Evolutionary conservation across 1,140 invertebrate genomes (phyloP), one percentile per base, ranked within the genome.

Genomic region (Ceratina japonica): DNA sequence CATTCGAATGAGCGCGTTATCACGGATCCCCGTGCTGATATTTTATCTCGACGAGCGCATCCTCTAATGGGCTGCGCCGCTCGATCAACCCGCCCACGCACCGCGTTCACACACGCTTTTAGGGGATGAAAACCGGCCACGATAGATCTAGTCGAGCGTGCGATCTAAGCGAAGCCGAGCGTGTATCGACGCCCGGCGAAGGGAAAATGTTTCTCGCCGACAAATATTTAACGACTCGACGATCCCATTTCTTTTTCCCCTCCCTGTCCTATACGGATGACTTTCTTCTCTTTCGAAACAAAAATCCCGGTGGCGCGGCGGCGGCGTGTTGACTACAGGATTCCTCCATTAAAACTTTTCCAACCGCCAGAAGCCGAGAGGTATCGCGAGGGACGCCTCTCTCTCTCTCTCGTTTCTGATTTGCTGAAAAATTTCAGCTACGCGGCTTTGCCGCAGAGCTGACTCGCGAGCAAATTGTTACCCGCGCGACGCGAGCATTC

Each of bases 1-100:
- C 84, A 82, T 84, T 73, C 70, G 51, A 59, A 83, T 85, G 80
- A 69, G 61, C 82, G 74, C 44, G 79, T 81, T 71, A 75, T 61
- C 64, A 20, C 20, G 58, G n/a, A 63, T 75, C 68, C 51, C 58
- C 18, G 51, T 15, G 13, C 15, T 3, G 75, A 73, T 73, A 76
- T 86, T 82, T 82, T 70, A 86, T 85, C 66, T 76, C 37, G 16
- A 1, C 2, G n/a, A 4, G 13, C 75, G 54, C 75, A 79, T 79
- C 27, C 44, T 59, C 24, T 82, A 86, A 85, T 85, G 72, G 72
- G n/a, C 65, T 64, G 44, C 61, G 18, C 49, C 52, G 58, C 63
- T 79, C 75, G 79, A 85, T 85, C 82, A 81, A 81, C 22, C 27
- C 10, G 18, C 20, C 10, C 10, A 52, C 66, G 66, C 66, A 54